Evolutionary conservation across 2,888 invertebrate species (phyloP).

Genomic region (Watsonalla binaria): DNA sequence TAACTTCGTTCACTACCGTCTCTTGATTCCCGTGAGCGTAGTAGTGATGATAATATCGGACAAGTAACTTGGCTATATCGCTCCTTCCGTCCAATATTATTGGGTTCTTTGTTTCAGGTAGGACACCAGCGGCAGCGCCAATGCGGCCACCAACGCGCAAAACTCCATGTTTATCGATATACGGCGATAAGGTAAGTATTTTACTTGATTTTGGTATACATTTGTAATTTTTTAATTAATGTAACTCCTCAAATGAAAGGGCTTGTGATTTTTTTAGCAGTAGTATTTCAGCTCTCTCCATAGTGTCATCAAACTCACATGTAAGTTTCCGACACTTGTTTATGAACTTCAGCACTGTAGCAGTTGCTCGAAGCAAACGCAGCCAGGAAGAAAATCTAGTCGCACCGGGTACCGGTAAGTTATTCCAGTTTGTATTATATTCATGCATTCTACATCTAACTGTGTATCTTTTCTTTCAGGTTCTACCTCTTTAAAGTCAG

Average conservation of each 20-base stretch:
- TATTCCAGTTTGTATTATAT: too few relatives aligned
- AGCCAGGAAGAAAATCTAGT: slow-evolving; percentile 4
- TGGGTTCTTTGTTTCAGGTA: not conserved
- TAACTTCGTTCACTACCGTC: slow-evolving; percentile 9
- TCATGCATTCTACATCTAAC: too few relatives aligned
- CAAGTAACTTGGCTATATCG: slow-evolving; percentile 1
- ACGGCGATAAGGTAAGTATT: not conserved
- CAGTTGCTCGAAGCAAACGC: not conserved
- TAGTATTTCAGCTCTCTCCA: not conserved
- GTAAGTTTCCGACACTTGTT: not conserved
- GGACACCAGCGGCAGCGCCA: not conserved
- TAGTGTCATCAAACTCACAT: not conserved
- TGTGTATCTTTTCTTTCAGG: not conserved
- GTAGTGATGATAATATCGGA: slow-evolving; percentile 7
- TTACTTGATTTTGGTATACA: not conserved
- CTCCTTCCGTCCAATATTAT: slow-evolving; percentile 8
- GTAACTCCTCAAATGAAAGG: not conserved
- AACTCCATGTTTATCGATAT: not conserved
- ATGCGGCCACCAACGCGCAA: not conserved
- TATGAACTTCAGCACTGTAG: slow-evolving; percentile 2
- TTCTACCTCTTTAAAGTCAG: not conserved
- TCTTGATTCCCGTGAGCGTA: slow-evolving; percentile 8
- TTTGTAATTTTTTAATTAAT: not conserved
- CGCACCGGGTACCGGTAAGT: slow-evolving; percentile 4
- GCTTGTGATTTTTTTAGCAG: not conserved